Evolutionary conservation across 2,888 invertebrate species (phyloP).

Genomic region (Netelia virgata): DNA sequence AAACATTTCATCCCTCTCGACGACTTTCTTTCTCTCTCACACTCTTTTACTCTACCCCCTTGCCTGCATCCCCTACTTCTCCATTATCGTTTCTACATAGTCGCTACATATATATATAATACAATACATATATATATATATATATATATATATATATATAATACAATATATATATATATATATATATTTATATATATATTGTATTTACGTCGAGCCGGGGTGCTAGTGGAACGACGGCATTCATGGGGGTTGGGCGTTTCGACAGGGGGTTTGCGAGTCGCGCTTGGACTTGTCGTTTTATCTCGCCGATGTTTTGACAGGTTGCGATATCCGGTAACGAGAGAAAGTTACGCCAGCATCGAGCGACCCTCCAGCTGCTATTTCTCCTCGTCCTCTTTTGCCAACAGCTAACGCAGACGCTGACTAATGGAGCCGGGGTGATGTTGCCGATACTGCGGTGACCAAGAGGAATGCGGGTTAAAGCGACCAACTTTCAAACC

Average conservation of each 20-base stretch:
- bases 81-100: constrained; percentile 40
- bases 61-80: constrained; percentile 9
- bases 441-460: constrained; percentile 11
- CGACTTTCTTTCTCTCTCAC: constrained; percentile 1
- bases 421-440: constrained; percentile 62
- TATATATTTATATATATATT: constrained; percentile 7
- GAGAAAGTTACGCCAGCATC: constrained; percentile 39
- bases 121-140: background rate
- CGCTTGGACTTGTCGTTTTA: constrained; percentile 57
- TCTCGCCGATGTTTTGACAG: constrained; percentile 70
- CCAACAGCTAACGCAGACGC: constrained; percentile 45
- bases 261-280: constrained; percentile 15
- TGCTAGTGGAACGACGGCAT: constrained; percentile 3
- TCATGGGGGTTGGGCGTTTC: background rate
- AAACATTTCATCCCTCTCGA: constrained; percentile 11
- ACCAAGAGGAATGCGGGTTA: constrained; percentile 40
- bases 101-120: background rate
- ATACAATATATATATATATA: background rate
- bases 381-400: constrained; percentile 28
- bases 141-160: background rate
- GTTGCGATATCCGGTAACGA: constrained; percentile 66
- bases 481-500: constrained; percentile 26
- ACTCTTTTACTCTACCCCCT: constrained; percentile 6
- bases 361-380: constrained; percentile 20
- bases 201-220: background rate